Conservation (phyloP, 2,888 invertebrate species). For the Pammene fasciana region DNA sequence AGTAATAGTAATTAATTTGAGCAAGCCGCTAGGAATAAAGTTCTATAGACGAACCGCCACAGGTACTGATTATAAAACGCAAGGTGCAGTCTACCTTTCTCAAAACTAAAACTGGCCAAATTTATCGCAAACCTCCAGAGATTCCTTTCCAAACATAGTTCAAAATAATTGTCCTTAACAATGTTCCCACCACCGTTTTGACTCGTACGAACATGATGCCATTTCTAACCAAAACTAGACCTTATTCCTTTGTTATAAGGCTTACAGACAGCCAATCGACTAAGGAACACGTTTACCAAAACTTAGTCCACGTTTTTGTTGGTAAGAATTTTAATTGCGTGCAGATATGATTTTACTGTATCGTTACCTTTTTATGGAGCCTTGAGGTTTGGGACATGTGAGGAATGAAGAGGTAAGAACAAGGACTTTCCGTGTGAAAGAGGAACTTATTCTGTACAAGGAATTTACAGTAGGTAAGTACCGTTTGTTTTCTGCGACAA, state of each 20-base stretch:
- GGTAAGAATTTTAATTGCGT: constrained; percentile 37
- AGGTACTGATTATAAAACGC: too few species aligned
- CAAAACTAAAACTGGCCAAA: constrained; percentile 1
- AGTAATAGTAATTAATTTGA: too few species aligned
- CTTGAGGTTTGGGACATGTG: constrained; percentile 9
- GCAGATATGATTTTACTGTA: constrained; percentile 40
- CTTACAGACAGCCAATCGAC: background rate
- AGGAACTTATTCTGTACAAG: background rate
- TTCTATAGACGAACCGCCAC: too few species aligned
- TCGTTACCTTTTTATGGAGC: constrained; percentile 15
- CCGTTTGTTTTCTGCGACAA: too few species aligned
- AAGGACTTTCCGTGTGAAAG: background rate
- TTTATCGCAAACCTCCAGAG: constrained; percentile 2
- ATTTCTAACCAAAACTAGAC: background rate
- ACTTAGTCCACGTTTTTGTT: constrained; percentile 27
- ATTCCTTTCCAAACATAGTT: constrained; percentile 24
- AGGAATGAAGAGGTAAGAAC: constrained; percentile 1
- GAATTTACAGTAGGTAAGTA: too few species aligned
- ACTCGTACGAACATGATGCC: background rate
- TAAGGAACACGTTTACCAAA: constrained; percentile 31
- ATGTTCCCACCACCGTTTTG: constrained; percentile 24
- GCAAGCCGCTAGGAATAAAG: too few species aligned
- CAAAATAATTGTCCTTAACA: constrained; percentile 14
- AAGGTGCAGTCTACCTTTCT: too few species aligned
- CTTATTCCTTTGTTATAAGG: background rate